Evolutionary conservation across 2,888 invertebrate genomes (phyloP), one percentile per base, ranked within the genome.

Genomic region (Adelphocoris suturalis): DNA sequence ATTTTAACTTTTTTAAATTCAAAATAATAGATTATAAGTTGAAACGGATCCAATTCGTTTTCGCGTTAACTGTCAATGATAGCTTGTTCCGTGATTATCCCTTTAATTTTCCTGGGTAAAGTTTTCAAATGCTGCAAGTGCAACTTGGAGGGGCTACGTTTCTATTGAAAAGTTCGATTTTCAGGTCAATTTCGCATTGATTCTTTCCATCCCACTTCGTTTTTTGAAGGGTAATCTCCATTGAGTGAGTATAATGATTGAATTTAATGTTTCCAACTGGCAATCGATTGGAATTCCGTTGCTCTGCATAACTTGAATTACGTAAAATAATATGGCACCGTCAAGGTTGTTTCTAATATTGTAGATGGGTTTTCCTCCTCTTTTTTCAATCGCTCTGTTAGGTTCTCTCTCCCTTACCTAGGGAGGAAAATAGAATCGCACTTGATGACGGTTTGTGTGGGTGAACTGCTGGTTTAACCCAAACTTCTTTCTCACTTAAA

Each of bases 341-440:
- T 86, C 86, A 86, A 86, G 86, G 86, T 86, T 86, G 86, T 61
- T 68, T 75, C 86, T 86, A 48, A 68, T 86, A 86, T 86, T 75
- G 57, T 85, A 28, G 85, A 48, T 61, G 23, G 57, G 57, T 85
- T 85, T 61, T 85, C 85, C 80, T 80, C 46, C 80, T 80, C 48
- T n/a, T 46, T 23, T 57, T 57, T 27, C 61, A 28, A 16, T 28
- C 46, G 82, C 28, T 48, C 19, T 52, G 47, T 82, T 82, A 27
- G 52, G 82, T 82, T 82, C 28, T 28, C 28, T 46, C 82, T 52
- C 5, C 82, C 55, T 4, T 82, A 82, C 52, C 47, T 23, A 19
- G 27, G 48, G 16, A n/a, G 82, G 82, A 80, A 80, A 48, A 80
- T 47, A 48, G 48, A 80, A 47, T 48, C 48, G 16, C 28, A 47